Conservation (phyloP, 2,113 vertebrate species). For the Typhlomys cinereus region DNA sequence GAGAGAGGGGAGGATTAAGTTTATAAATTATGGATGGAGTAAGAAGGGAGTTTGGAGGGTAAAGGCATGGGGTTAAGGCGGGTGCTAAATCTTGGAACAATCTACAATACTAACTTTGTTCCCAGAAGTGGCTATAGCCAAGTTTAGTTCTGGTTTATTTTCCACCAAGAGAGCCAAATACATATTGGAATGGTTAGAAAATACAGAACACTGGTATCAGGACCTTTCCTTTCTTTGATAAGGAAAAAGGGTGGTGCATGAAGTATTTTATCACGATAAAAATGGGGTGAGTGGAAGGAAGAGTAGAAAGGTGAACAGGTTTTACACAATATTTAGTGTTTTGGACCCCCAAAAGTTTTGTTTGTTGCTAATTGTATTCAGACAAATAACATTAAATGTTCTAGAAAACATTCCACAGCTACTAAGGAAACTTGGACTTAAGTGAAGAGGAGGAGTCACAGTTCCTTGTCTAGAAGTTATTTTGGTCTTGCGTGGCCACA, state of each 20-base stretch:
- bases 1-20: not conserved
- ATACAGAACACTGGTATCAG: not conserved
- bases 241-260: not conserved
- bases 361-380: not conserved
- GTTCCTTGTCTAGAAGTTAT: constrained; percentile 53
- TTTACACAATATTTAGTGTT: constrained; percentile 6
- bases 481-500: constrained; percentile 55
- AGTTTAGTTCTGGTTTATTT: constrained; percentile 39
- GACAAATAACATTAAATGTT: constrained; percentile 36
- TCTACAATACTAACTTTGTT: constrained; percentile 40
- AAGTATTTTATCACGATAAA: not conserved
- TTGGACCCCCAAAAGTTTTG: not conserved
- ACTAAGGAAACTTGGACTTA: constrained; percentile 12
- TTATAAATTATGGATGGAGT: constrained; percentile 23
- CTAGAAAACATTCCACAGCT: constrained; percentile 41
- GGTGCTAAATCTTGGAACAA: constrained; percentile 9
- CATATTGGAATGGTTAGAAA: not conserved
- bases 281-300: not conserved
- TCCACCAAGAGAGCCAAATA: constrained; percentile 30
- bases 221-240: constrained; percentile 19
- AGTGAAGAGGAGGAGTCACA: not conserved
- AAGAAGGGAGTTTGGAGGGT: not conserved
- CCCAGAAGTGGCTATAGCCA: constrained; percentile 8
- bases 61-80: not conserved
- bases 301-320: constrained; percentile 19